Base-by-base conservation (phyloP, 30 jellyfish, hydroid and myxozoan genomes). In the Turritopsis rubra region DNA sequence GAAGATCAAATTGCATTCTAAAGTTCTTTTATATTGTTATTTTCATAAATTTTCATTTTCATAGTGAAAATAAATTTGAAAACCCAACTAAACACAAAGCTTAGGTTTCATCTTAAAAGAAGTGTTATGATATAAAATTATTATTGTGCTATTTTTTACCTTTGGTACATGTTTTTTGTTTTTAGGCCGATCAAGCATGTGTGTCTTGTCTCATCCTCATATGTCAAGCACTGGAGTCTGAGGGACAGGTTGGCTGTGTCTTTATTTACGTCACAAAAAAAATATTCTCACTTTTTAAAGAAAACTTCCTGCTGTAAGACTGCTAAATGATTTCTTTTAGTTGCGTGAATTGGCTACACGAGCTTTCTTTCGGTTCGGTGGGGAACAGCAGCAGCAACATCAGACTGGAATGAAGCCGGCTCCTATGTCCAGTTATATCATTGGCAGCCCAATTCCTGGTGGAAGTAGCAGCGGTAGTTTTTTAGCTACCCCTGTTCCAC, bases 381-480 rank as follows among this genome's bases (percentile, higher is more conserved):
- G 82, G 52, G 95, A 81, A 71, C 28, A 23, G 0, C 9, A 27
- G 9, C 31, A 68, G 21, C 19, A 21, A n/a, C 28, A 27, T 7
- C 31, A 27, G 17, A 78, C 81, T 8, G 52, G 52, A 19, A 28
- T 87, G 7, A 26, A 73, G n/a, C 52, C 41, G 0, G 79, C 83
- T 0, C 86, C 95, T 18, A 87, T 87, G 81, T 72, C 93, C 3
- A 87, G 96, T 66, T 84, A 82, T 66, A 73, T 87, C 20, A 82
- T 87, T n/a, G 83, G 93, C 18, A 93, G 96, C 30, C 98, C 98
- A n/a, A 89, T 90, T 13, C 85, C 86, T 29, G 84, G 93, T 29
- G 98, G 98, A 20, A 92, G 98, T 72, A 75, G 93, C 66, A 95
- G 85, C 21, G 98, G 98, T 65, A 87, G 96, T 82, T 92, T 84